Base-by-base conservation (phyloP, 2,113 vertebrate genomes). In the Thermophis baileyi region DNA sequence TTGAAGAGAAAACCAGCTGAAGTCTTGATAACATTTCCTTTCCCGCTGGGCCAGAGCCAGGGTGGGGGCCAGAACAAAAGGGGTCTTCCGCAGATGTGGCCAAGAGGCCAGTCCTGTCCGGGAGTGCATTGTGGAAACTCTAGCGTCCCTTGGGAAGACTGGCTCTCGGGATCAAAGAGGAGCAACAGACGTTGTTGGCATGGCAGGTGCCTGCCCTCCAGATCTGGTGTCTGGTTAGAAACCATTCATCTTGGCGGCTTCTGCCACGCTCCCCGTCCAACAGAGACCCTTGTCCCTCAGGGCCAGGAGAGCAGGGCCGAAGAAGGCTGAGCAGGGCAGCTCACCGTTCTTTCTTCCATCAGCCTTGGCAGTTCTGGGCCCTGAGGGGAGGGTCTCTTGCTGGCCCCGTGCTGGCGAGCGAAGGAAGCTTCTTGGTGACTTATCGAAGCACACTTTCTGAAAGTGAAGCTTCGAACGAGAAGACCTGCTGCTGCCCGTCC, bases 1-100 rank as follows among this genome's bases (percentile, higher is more conserved):
- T 91, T 97, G 95, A 96, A 97, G 96, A 97, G 97, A 96, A 97
- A 97, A 96, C 94, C 97, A 96, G 95, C 95, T 94, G 94, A 97
- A 94, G 86, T 44, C 85, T 96, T 93, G 96, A 50, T 95, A 94
- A 95, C 94, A 63, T 95, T 96, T 93, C 94, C 92, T 93, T 95
- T 95, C 25, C 93, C 93, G 85, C 89, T 93, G 94, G 95, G 93
- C 74, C 89, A 93, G 89, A 93, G 95, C 63, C 91, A 5, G 91
- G 94, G 89, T 94, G 14, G 91, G 96, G 96, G 94, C 89, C 90
- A 93, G 95, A 94, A 96, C 85, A 92, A 91, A 96, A 91, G 93
- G 94, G 88, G 12, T 95, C 54, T 92, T 49, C 25, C 5, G 25
- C 69, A 69, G 11, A 0, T 0, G 85, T 60, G 27, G 22, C 18